Percentiles rank a stretch among this genome's conserved stretches.
Evolutionary conservation across 2,888 invertebrate genomes (phyloP).

Genomic region (Tromatobia lineatoria): DNA sequence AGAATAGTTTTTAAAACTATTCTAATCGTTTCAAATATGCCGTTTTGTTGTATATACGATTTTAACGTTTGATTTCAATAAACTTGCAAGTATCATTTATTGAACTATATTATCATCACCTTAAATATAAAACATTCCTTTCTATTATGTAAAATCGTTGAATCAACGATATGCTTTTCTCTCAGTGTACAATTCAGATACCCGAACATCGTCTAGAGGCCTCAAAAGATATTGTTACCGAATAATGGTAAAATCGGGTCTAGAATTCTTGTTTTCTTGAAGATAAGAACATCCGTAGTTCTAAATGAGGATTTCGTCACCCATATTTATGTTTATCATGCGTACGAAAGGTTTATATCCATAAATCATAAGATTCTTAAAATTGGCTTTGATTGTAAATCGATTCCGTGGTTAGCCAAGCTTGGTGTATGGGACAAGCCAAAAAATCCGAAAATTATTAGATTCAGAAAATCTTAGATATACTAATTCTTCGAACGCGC

Average conservation of each 20-base stretch:
- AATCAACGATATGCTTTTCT: no score
- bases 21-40: no score
- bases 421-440: neutral
- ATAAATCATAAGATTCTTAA: conserved; percentile 4
- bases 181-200: no score
- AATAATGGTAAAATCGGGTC: neutral
- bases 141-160: no score
- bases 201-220: no score
- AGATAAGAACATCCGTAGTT: neutral
- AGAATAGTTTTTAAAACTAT: no score
- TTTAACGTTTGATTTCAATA: no score
- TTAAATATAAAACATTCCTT: no score
- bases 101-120: no score
- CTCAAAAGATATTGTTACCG: neutral
- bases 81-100: no score
- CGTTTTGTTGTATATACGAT: no score
- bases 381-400: conserved; percentile 10
- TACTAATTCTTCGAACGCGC: conserved; percentile 23
- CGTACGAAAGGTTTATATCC: neutral
- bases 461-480: conserved; percentile 45
- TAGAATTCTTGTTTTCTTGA: neutral
- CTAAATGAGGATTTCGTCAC: neutral
- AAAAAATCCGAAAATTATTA: conserved; percentile 19
- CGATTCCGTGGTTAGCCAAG: neutral
- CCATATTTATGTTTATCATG: neutral